phyloP scores from a whole-genome alignment of 1,140 invertebrate species.

The Cyclina sinensis region DNA sequence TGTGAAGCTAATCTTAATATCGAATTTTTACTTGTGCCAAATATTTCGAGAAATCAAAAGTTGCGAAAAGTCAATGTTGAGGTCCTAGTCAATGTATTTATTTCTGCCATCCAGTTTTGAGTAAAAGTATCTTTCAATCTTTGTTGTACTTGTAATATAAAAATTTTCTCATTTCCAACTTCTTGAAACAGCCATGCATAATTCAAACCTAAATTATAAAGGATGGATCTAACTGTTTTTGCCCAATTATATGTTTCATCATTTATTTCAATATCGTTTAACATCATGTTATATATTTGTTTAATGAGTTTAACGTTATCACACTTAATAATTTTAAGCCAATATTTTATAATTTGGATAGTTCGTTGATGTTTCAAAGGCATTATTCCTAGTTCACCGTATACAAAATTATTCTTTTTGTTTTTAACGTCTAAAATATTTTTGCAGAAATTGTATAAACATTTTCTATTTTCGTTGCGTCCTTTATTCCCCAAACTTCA shows the following conservation, averaged over 20 bases:
- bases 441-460: neutral
- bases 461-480: slow-evolving; percentile 9
- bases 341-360: neutral
- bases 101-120: neutral
- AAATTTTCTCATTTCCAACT: neutral
- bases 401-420: neutral
- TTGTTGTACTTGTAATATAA: neutral
- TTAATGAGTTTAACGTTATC: too few relatives aligned
- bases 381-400: too few relatives aligned
- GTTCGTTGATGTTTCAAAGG: too few relatives aligned
- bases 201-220: neutral
- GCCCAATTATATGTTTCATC: neutral
- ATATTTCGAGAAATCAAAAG: too few relatives aligned
- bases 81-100: neutral
- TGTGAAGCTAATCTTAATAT: too few relatives aligned
- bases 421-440: neutral
- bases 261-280: neutral
- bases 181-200: neutral
- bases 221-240: neutral
- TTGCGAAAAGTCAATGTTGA: too few relatives aligned
- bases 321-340: neutral
- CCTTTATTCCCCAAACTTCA: slow-evolving; percentile 17
- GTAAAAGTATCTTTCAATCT: too few relatives aligned
- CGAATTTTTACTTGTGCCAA: too few relatives aligned
- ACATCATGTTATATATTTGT: too few relatives aligned